A percentile compares a stretch with the other conserved stretches of the same genome.
Evolutionary conservation across 37 sponge, comb jelly and placozoan genomes (phyloP).

Genomic region (Mnemiopsis leidyi): DNA sequence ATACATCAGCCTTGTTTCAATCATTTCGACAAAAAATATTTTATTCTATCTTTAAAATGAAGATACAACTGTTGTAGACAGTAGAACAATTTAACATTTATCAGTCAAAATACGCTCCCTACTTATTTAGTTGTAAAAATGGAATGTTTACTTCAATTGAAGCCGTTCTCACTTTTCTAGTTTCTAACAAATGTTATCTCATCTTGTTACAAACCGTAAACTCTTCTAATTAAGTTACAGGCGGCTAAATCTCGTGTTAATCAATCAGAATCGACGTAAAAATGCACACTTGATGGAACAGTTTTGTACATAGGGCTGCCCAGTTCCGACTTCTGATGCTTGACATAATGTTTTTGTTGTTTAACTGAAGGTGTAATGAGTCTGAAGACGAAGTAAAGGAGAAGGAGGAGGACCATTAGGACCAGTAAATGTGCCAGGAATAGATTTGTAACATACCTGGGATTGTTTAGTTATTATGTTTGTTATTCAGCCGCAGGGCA

Average conservation of each 20-base stretch:
- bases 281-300: not conserved
- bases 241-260: not conserved
- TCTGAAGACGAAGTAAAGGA: not conserved
- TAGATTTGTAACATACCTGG: not conserved
- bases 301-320: constrained; percentile 9
- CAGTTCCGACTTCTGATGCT: not conserved
- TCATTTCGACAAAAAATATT: too few species aligned
- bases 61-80: too few species aligned
- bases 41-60: too few species aligned
- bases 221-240: too few species aligned
- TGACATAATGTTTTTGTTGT: constrained; percentile 3
- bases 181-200: too few species aligned
- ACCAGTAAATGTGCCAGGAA: not conserved
- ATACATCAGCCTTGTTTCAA: too few species aligned
- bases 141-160: too few species aligned
- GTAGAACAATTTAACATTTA: too few species aligned
- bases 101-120: too few species aligned
- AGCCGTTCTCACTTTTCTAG: too few species aligned
- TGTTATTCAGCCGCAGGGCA: not conserved
- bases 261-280: not conserved
- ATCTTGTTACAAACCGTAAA: too few species aligned
- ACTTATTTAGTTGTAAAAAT: too few species aligned
- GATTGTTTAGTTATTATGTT: not conserved
- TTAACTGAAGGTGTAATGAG: not conserved
- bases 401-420: not conserved